These are phyloP conservation scores for Euspilapteryx auroguttella DNA, from an alignment of 2,888 invertebrate species.

Conservation along the genomic window DNA sequence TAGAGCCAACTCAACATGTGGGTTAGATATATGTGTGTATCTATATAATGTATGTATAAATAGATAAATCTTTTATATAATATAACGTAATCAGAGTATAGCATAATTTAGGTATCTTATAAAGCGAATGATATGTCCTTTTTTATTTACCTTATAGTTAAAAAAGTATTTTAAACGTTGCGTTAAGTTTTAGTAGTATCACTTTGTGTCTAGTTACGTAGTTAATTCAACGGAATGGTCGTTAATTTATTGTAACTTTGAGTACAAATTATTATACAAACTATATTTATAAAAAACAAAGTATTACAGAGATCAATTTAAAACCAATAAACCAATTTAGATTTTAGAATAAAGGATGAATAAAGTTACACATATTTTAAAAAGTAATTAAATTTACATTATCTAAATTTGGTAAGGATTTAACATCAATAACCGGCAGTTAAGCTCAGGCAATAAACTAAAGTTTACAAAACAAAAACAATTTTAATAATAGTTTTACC, in stretches of 20 bases:
- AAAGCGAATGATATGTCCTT: constrained; percentile 60
- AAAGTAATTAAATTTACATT: no score
- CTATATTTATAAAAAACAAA: no score
- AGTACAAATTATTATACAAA: no score
- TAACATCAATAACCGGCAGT: not conserved
- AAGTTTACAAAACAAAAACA: constrained; percentile 6
- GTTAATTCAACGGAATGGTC: constrained; percentile 21
- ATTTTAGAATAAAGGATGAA: no score
- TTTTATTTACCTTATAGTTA: constrained; percentile 30
- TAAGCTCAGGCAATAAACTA: constrained; percentile 1
- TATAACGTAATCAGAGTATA: constrained; percentile 14
- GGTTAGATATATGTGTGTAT: no score
- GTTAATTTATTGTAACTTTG: no score
- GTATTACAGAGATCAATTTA: no score
- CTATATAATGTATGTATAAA: constrained; percentile 1
- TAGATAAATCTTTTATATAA: constrained; percentile 12
- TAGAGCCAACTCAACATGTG: no score
- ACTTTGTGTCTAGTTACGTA: constrained; percentile 18
- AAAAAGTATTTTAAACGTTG: constrained; percentile 19
- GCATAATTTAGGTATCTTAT: constrained; percentile 38
- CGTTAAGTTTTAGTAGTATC: constrained; percentile 34
- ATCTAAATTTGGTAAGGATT: no score
- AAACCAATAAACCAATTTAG: no score
- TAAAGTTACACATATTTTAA: no score
- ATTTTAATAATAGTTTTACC: constrained; percentile 12